phyloP scores from a whole-genome alignment of 2,113 vertebrate genomes.

The Trochalopteron elliotii region DNA sequence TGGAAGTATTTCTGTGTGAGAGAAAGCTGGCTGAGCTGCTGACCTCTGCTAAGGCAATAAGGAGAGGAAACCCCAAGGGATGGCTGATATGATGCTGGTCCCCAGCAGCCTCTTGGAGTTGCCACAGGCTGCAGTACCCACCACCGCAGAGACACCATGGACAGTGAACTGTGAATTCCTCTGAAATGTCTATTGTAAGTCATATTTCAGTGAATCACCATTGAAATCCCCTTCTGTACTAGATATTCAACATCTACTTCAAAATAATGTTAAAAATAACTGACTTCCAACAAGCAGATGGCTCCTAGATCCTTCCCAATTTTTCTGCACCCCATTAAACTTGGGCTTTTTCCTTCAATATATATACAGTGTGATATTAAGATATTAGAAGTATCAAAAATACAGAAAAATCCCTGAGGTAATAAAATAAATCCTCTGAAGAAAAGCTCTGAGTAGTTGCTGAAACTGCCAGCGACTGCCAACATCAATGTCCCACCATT shows the following conservation, averaged over 20 bases:
- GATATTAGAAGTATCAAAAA: not conserved
- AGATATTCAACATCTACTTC: not conserved
- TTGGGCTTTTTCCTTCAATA: not conserved
- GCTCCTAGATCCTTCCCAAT: not conserved
- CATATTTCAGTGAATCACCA: not conserved
- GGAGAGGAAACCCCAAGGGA: not conserved
- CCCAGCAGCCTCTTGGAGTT: not conserved
- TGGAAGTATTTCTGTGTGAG: not conserved
- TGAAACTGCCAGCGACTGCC: not conserved
- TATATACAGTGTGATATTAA: not conserved
- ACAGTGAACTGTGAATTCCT: not conserved
- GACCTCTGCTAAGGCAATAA: not conserved
- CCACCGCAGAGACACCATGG: accelerated
- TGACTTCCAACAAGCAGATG: constrained; percentile 5
- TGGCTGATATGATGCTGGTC: not conserved
- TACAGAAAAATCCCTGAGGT: not conserved
- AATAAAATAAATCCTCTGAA: not conserved
- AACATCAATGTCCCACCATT: not conserved
- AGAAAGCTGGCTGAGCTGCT: not conserved
- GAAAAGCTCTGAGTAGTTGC: not conserved
- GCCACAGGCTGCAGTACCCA: not conserved
- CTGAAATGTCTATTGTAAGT: not conserved
- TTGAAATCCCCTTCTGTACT: not conserved
- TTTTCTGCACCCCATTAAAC: not conserved
- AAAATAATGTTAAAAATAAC: constrained; percentile 18